phyloP scores from a whole-genome alignment of 35 echinoderm and acorn worm genomes.

The Ophioderma brevispina region DNA sequence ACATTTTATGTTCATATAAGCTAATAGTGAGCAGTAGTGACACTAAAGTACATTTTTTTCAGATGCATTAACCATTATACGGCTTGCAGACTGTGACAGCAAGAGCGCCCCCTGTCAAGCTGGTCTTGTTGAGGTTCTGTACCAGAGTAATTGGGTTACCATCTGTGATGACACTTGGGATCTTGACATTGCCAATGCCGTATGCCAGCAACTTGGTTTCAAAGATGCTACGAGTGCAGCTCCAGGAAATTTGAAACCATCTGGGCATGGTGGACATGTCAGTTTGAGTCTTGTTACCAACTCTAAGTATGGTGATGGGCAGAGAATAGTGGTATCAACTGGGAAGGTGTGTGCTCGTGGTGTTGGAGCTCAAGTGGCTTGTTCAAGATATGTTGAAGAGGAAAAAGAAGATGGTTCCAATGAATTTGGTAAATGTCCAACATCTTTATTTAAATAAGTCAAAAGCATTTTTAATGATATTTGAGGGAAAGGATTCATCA shows the following conservation, averaged over 20 bases:
- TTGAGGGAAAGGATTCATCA: too few species aligned
- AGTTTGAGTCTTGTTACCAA: not conserved
- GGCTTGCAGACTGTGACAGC: not conserved
- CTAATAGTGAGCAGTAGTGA: too few species aligned
- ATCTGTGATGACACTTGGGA: not conserved
- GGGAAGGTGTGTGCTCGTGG: not conserved
- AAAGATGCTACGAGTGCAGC: not conserved
- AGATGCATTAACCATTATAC: not conserved
- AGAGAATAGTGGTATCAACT: not conserved
- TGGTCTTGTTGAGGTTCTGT: not conserved
- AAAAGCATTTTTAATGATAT: not conserved
- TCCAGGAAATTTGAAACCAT: not conserved
- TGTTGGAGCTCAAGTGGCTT: not conserved
- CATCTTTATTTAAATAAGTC: not conserved
- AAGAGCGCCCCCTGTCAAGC: not conserved
- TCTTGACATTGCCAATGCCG: not conserved
- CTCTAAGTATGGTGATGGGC: not conserved
- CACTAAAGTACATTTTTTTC: not conserved
- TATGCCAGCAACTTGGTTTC: not conserved
- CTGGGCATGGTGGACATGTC: not conserved
- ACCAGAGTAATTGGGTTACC: not conserved
- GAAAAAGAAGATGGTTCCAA: not conserved
- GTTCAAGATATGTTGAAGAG: not conserved
- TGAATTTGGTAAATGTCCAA: not conserved
- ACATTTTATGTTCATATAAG: not conserved